Evolutionary conservation across 2,113 vertebrate species (phyloP).

Genomic region (Carassius gibelio): DNA sequence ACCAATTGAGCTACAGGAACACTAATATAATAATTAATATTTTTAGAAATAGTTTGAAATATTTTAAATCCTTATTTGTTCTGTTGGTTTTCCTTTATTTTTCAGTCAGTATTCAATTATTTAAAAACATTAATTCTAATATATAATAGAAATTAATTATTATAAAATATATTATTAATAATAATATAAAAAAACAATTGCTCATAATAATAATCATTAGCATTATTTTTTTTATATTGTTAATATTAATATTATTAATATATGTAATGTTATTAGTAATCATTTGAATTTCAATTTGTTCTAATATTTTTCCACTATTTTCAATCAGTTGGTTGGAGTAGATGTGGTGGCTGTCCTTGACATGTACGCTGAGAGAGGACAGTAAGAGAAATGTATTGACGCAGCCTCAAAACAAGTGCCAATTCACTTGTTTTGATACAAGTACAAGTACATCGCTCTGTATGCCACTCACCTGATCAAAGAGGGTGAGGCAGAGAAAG

Average conservation of each 20-base stretch:
- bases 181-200: too few relatives aligned
- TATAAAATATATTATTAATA: too few relatives aligned
- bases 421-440: too few relatives aligned
- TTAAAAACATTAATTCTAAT: too few relatives aligned
- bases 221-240: too few relatives aligned
- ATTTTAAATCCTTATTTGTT: too few relatives aligned
- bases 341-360: constrained; percentile 94
- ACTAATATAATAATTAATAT: too few relatives aligned
- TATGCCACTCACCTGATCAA: constrained; percentile 92
- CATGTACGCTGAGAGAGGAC: constrained; percentile 88
- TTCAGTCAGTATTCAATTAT: too few relatives aligned
- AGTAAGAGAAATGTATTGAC: constrained; percentile 96
- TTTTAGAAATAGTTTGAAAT: too few relatives aligned
- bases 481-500: constrained; percentile 77
- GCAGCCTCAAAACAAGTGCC: constrained; percentile 90
- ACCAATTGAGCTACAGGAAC: too few relatives aligned
- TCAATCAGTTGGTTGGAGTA: constrained; percentile 86
- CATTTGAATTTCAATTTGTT: not conserved
- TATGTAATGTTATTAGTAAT: not conserved
- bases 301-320: not conserved
- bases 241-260: not conserved
- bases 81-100: too few relatives aligned
- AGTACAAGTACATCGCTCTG: constrained; percentile 87
- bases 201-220: too few relatives aligned
- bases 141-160: not conserved